Base-by-base conservation (phyloP, 2,797 vertebrate genomes). In the Mico argentatus region DNA sequence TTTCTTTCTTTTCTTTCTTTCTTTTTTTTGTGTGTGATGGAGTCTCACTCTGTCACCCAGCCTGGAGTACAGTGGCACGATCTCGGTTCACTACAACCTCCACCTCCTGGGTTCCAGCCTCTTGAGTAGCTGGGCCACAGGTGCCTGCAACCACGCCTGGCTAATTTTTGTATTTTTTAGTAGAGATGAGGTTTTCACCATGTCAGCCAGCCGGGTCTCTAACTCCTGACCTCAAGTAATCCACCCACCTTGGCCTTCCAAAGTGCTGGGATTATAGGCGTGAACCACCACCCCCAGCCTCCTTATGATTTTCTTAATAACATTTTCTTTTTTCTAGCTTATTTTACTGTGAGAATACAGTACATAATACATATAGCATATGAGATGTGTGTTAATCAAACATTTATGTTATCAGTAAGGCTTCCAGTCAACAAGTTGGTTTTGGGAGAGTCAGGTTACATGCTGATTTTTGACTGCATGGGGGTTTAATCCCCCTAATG, bases 271-370 rank as follows among this genome's bases (percentile, higher is more conserved):
- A 64, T 64, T 64, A 17, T 33, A 64, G 61, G 30, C 7, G 0
- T 33, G 61, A 64, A 15, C 61, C 61, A 64, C 39, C 39, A 0
- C 0, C 6, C 30, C 6, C 14, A 1, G 14, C 61, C 30, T 64
- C 30, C 61, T 64, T 33, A 64, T 64, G 61, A 33, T 64, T 64
- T 64, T 64, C 30, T 64, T 64, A 64, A 64, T 64, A 64, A 64
- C 3, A 64, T 64, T 64, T 64, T 33, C 14, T 64, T 64, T 64
- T 33, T 15, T 64, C 30, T 8, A 64, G 61, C 14, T 64, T 33
- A 7, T 14, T 64, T 64, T 64, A 33, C 61, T 33, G 3, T 64
- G 4, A 64, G 30, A 64, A 76, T 19, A 76, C 4, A 46, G 41
- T 44, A 46, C 17, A 46, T 76, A 46, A 27, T 76, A 76, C 41